Evolutionary conservation across 2,797 vertebrate species (phyloP).

Genomic region (Falco columbarius): DNA sequence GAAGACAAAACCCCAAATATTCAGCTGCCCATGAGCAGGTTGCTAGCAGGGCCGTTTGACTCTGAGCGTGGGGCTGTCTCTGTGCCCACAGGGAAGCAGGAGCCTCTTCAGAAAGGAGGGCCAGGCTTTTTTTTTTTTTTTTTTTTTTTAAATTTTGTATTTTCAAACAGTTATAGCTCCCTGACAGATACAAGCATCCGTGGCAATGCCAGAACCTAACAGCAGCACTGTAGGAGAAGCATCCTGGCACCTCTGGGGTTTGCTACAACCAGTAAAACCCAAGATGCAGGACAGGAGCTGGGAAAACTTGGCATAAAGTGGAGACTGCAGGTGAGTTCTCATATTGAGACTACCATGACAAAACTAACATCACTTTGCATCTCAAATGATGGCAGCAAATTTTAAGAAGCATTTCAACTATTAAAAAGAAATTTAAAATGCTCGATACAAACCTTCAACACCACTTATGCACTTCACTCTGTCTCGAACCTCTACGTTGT

Average conservation of each 20-base stretch:
- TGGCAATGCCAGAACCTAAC: neutral
- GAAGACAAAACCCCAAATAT: neutral
- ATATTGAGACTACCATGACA: rapidly evolving
- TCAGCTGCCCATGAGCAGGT: rapidly evolving
- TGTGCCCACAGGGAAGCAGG: neutral
- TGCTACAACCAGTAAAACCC: neutral
- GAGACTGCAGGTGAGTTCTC: rapidly evolving
- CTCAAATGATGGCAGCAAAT: neutral
- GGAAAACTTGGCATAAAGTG: neutral
- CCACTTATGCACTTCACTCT: conserved; percentile 98
- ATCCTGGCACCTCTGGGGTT: neutral
- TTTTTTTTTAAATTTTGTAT: neutral
- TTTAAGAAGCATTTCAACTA: neutral
- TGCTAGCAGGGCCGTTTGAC: neutral
- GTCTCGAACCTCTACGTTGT: conserved; percentile 97
- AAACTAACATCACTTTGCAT: neutral
- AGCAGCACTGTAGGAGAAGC: neutral
- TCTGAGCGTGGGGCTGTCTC: neutral
- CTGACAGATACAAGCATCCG: too few species aligned
- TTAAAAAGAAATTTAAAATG: neutral
- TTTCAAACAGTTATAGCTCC: neutral
- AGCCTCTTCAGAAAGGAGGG: neutral
- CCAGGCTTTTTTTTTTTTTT: neutral
- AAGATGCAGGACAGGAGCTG: neutral
- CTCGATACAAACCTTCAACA: conserved; percentile 86